Percentiles rank a stretch among this genome's conserved stretches.
Evolutionary conservation across 2,888 invertebrate species (phyloP).

Genomic region (Thumatha senex): DNA sequence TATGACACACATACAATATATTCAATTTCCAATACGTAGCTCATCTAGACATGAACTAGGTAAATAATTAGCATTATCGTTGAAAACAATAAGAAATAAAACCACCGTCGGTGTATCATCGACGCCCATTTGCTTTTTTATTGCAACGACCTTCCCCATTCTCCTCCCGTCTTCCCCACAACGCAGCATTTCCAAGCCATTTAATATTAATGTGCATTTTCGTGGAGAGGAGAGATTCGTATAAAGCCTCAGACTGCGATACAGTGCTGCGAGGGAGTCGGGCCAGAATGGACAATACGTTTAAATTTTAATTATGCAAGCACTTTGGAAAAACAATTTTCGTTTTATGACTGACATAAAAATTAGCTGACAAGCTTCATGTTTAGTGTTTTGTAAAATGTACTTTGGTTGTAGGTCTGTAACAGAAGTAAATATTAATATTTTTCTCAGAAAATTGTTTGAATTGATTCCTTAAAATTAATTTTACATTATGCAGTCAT

Average conservation of each 20-base stretch:
- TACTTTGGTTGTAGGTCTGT: too few species aligned
- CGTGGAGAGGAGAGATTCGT: constrained; percentile 81
- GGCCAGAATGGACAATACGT: constrained; percentile 67
- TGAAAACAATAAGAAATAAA: constrained; percentile 53
- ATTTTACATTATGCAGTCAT: too few species aligned
- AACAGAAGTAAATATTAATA: too few species aligned
- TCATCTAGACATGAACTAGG: constrained; percentile 1
- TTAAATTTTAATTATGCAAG: constrained; percentile 74
- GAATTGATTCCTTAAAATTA: too few species aligned
- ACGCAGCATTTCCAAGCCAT: constrained; percentile 84
- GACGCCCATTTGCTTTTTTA: constrained; percentile 74
- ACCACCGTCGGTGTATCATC: constrained; percentile 68
- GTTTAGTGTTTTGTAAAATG: constrained; percentile 3
- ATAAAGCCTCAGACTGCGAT: constrained; percentile 79
- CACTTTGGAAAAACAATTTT: constrained; percentile 45
- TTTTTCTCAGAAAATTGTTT: too few species aligned
- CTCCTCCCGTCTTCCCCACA: constrained; percentile 51
- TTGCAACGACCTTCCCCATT: constrained; percentile 58
- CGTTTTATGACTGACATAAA: constrained; percentile 44
- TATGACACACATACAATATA: too few species aligned
- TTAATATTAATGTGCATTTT: constrained; percentile 85
- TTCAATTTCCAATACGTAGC: too few species aligned
- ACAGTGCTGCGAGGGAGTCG: constrained; percentile 66
- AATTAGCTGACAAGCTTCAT: constrained; percentile 34
- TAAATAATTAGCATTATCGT: constrained; percentile 27